These are phyloP conservation scores for Megalopta genalis DNA, from an alignment of 1,140 invertebrate species.

Conservation along the genomic window DNA sequence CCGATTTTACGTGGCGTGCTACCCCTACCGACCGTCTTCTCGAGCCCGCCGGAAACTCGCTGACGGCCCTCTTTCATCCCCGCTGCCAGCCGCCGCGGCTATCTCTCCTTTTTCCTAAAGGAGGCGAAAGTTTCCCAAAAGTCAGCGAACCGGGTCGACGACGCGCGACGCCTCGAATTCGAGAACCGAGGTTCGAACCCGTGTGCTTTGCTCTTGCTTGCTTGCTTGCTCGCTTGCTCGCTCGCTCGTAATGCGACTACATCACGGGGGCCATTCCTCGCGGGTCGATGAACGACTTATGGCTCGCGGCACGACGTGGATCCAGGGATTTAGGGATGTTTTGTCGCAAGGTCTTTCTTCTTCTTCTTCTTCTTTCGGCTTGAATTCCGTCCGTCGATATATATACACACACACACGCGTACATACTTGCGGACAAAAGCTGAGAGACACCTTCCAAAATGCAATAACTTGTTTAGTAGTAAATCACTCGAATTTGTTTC, in stretches of 20 bases:
- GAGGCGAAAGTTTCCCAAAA: constrained; percentile 46
- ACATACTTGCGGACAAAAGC: no score
- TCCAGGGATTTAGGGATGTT: no score
- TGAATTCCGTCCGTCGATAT: no score
- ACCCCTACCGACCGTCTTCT: constrained; percentile 58
- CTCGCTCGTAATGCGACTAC: constrained; percentile 9
- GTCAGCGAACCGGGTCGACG: constrained; percentile 26
- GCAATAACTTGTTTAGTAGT: no score
- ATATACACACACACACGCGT: no score
- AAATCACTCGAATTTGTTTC: no score
- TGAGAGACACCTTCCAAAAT: no score
- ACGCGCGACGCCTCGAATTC: constrained; percentile 32
- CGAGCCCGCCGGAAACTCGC: constrained; percentile 58
- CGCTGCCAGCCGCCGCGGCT: not conserved
- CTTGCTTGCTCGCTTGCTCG: not conserved
- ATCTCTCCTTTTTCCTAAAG: not conserved
- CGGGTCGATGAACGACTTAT: constrained; percentile 51
- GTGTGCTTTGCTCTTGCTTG: not conserved
- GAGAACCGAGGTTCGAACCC: constrained; percentile 17
- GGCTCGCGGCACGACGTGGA: constrained; percentile 39
- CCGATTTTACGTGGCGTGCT: constrained; percentile 52
- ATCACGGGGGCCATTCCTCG: constrained; percentile 21
- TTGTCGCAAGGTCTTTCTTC: no score
- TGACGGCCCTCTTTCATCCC: constrained; percentile 56
- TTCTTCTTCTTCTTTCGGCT: no score